Evolutionary conservation across 2,797 vertebrate genomes (phyloP), one percentile per base, ranked within the genome.

Genomic region (Mareca strepera): DNA sequence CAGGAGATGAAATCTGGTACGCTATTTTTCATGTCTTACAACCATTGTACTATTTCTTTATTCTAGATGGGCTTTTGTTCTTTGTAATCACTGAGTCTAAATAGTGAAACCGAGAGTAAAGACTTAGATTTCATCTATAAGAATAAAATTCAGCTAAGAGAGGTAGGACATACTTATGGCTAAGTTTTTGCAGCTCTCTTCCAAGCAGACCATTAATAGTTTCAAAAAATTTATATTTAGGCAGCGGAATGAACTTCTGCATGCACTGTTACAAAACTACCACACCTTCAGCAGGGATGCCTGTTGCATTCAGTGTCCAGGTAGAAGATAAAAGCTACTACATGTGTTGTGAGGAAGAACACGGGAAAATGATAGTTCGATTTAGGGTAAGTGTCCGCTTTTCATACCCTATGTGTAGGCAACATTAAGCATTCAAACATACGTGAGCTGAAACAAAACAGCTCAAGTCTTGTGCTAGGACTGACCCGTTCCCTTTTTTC

Each of bases 261-360:
- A 94, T 97, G 2, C 96, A 97, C 86, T 91, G 9, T 58, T 97
- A 96, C 74, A 90, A 96, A 85, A 94, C 79, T 14, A 94, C 86
- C 15, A 80, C 29, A 0, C 85, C 94, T 26, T 62, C 33, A 12
- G 82, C 83, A 50, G 94, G 94, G n/a, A 1, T 86, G 81, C 79
- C 96, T 2, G 96, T 97, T 33, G 96, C 96, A 17, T 96, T 97
- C 96, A 97, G 84, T 0, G 35, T 93, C 9, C 60, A 44, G 15
- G 59, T 79, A 37, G 63, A 72, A n/a, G 22, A 70, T 6, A 94
- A 92, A 46, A 96, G 56, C 44, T 97, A 97, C 0, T 89, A 91
- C 79, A 94, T 97, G 96, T 96, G 89, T 3, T 96, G 96, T 56
- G 95, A 96, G 90, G 59, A 90, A 26, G 95, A 95, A 31, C 1